These are phyloP conservation scores for Andrena flavipes DNA, from an alignment of 2,888 invertebrate species.

Conservation along the genomic window DNA sequence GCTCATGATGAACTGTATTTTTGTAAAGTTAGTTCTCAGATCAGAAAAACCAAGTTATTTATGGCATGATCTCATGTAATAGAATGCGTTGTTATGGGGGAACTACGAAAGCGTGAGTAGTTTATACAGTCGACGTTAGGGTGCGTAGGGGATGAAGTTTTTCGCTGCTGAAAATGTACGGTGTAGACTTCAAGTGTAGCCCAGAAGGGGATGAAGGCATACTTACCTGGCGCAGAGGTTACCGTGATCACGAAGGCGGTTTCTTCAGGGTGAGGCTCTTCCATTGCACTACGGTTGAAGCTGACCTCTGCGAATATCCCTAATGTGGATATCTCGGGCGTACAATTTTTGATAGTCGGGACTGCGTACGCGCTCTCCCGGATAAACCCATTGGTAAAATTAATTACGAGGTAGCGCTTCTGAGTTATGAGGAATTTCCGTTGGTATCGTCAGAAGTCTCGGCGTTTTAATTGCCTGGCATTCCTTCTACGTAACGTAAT, in stretches of 20 bases:
- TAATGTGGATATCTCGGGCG: conserved; percentile 84
- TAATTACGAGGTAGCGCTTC: background rate
- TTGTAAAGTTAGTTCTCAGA: no score
- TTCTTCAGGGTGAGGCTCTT: conserved; percentile 85
- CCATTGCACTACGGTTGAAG: conserved; percentile 87
- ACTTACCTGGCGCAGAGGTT: conserved; percentile 87
- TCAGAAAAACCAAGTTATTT: no score
- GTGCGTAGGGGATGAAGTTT: conserved; percentile 38
- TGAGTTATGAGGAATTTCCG: background rate
- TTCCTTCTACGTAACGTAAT: no score
- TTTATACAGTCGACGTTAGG: conserved; percentile 45
- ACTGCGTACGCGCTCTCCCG: conserved; percentile 83
- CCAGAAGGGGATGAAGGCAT: conserved; percentile 65
- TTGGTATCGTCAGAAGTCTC: no score
- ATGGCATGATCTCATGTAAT: no score
- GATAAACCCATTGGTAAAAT: conserved; percentile 65
- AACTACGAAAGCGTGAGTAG: conserved; percentile 15
- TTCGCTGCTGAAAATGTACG: conserved; percentile 7
- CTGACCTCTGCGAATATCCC: conserved; percentile 86
- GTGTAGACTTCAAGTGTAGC: conserved; percentile 21
- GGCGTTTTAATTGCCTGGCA: no score
- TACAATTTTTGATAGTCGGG: conserved; percentile 80
- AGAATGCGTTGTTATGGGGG: no score
- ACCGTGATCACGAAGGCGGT: conserved; percentile 85
- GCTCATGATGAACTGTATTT: no score